A percentile compares a stretch with the other conserved stretches of the same genome.
These are phyloP conservation scores for Heteromormyrus szaboi DNA, from an alignment of 2,797 vertebrate genomes.

Conservation along the genomic window DNA sequence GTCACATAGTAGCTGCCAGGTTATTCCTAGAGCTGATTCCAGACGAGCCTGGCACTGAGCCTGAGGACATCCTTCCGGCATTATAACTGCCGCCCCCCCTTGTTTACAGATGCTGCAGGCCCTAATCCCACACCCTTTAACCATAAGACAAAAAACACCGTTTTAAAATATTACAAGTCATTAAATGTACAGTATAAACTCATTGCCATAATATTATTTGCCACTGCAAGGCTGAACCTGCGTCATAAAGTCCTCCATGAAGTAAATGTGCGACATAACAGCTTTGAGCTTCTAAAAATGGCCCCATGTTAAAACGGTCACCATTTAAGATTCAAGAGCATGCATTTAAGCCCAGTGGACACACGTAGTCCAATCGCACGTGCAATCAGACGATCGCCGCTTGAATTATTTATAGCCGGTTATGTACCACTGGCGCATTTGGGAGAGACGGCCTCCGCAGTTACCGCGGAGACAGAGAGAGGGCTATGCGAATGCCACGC, in stretches of 20 bases:
- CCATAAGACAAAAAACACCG: not conserved
- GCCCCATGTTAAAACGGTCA: not conserved
- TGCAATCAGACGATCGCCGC: not conserved
- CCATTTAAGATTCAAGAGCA: not conserved
- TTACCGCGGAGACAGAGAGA: not conserved
- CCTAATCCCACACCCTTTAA: not conserved
- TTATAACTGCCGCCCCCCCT: not conserved
- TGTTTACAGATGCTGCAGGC: not conserved
- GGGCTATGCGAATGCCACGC: not conserved
- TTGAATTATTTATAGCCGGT: slow-evolving; percentile 1
- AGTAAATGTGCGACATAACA: not conserved
- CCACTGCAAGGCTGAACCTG: not conserved
- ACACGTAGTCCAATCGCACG: not conserved
- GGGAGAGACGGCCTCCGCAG: not conserved
- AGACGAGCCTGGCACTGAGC: not conserved
- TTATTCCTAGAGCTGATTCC: not conserved
- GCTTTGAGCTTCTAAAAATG: not conserved
- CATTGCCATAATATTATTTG: not conserved
- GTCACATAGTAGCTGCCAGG: not conserved
- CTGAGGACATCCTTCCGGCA: not conserved
- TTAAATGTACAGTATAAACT: not conserved
- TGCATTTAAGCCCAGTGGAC: not conserved
- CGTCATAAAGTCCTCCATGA: not conserved
- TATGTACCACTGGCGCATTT: not conserved
- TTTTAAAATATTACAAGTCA: not conserved